Evolutionary conservation across 2,113 vertebrate species (phyloP), one percentile per base, ranked within the genome.

Genomic region (Jacana jacana): DNA sequence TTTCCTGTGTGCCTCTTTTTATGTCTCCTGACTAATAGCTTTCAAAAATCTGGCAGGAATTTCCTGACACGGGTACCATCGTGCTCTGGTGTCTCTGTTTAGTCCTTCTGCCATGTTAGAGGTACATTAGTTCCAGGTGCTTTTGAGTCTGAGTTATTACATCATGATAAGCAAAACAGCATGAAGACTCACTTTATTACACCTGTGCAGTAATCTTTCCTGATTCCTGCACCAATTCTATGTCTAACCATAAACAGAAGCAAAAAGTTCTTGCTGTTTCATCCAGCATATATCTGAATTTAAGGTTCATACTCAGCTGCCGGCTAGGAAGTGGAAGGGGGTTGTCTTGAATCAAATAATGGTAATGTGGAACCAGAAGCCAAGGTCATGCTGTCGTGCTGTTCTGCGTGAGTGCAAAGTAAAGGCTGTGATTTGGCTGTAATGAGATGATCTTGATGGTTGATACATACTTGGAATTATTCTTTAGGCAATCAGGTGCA

Each of bases 401-500:
- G 54, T 66, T 14, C 25, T 89, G 11, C 4, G 16, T 42, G 70
- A 35, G 17, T 49, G 16, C 35, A 39, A 52, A 86, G 15, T 31
- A 31, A 33, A 89, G 66, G 12, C 33, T 61, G 33, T 40, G 20
- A 31, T 75, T 66, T 5, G 11, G 14, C 22, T 17, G 1, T 69
- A 48, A 52, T 58, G 58, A 72, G n/a, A 17, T 35, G 27, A 8
- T 73, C 14, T 61, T 55, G 86, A 75, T 91, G 20, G 13, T 88
- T 17, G 10, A 30, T 81, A 77, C 22, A n/a, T 96, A 70, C 82
- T 96, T 83, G 95, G 58, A 54, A 35, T 84, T 94, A 44, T 31
- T 85, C 61, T 81, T 91, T 42, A 99, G 99, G 99, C 99, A 25
- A 96, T 99, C 82, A 97, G 96, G 86, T 99, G 99, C 97, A 98